Percentiles rank a stretch among this genome's conserved stretches.
These are phyloP conservation scores for Reticulitermes speratus DNA, from an alignment of 1,140 invertebrate species.

Conservation along the genomic window DNA sequence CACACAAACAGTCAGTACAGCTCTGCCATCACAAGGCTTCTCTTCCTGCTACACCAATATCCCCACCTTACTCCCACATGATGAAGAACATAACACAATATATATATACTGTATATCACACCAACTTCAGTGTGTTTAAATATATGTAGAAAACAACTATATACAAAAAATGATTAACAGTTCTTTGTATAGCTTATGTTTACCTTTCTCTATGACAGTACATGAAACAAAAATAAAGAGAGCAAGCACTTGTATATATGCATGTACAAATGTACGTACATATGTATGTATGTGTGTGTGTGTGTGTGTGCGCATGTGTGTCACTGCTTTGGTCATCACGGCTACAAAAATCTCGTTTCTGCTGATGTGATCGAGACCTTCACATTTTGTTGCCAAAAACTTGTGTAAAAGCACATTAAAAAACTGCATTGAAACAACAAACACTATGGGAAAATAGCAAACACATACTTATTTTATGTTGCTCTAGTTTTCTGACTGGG, in stretches of 20 bases:
- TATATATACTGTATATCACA: not conserved
- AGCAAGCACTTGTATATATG: not conserved
- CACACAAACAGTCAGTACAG: not conserved
- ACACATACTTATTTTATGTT: too few species aligned
- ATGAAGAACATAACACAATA: not conserved
- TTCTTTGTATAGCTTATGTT: not conserved
- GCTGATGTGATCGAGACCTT: not conserved
- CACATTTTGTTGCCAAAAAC: not conserved
- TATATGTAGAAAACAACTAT: conserved; percentile 13
- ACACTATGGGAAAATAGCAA: not conserved
- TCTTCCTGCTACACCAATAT: not conserved
- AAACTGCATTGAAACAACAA: not conserved
- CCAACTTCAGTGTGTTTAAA: not conserved
- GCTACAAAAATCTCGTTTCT: not conserved
- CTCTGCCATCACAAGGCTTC: not conserved
- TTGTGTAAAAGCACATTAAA: not conserved
- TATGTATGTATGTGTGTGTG: not conserved
- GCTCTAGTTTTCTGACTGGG: too few species aligned
- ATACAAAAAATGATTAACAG: not conserved
- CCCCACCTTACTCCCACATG: not conserved
- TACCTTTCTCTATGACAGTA: not conserved
- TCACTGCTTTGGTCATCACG: not conserved
- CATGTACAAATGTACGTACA: not conserved
- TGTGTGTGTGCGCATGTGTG: not conserved
- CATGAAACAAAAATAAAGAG: not conserved